Base-by-base conservation (phyloP, 1,140 invertebrate genomes). In the Halictus rubicundus region DNA sequence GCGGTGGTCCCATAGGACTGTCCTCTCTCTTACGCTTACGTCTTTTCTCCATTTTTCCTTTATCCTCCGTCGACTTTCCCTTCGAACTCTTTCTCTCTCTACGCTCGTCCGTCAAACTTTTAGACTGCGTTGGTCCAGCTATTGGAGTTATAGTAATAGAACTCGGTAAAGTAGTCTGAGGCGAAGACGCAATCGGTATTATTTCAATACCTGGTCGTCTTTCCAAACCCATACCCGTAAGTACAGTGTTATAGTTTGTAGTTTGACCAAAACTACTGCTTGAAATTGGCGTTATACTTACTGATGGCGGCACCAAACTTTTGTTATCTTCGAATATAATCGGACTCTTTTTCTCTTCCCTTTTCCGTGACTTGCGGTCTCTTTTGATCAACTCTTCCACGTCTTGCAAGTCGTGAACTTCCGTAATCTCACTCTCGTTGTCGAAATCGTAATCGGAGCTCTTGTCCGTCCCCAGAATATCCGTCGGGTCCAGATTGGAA, bases 141-240 rank as follows among this genome's bases (percentile, higher is more conserved):
- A 97, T 96, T 7, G 97, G 96, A 0, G 97, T 97, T 59, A 98
- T 97, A 0, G 97, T 97, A 25, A 97, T 97, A 4, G 96, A 96
- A 89, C 95, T 96, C 10, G 96, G 95, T 42, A 97, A 89, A 46
- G 94, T 93, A 4, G 95, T 93, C 19, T 95, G 94, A 37, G 95
- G 92, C 3, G 94, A 91, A 0, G 95, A 94, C 1, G 95, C 93
- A 68, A 97, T 95, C 0, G 96, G 96, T 87, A 97, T 96, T 32
- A 97, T 96, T 91, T 97, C 96, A 74, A 97, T 97, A 0, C 96
- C 96, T 0, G 96, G 96, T 49, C 96, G 92, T 65, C 95, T 93
- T 80, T 96, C 95, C 46, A 96, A 90, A 27, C 94, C 93, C 91
- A 95, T 94, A 23, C 93, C 93, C 23, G 94, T 94, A 6, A 96